These are phyloP conservation scores for Antheraea yamamai DNA, from an alignment of 2,888 invertebrate genomes.

Conservation along the genomic window DNA sequence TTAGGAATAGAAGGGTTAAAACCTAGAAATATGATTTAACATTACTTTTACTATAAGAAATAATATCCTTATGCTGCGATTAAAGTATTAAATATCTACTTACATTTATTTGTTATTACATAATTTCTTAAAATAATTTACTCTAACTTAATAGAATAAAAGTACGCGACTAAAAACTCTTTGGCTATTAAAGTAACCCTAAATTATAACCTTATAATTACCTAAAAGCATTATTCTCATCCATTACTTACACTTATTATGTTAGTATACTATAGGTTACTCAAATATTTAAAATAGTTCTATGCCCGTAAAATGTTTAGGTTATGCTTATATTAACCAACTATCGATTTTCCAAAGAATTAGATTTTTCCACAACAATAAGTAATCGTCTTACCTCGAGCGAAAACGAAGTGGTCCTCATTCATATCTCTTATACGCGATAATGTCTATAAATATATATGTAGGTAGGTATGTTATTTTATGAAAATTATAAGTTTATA, in stretches of 20 bases:
- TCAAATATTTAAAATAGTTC: not conserved
- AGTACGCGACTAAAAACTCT: not conserved
- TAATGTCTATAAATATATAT: constrained; percentile 56
- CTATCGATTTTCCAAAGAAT: constrained; percentile 66
- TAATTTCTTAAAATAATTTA: not conserved
- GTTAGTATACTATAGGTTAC: not conserved
- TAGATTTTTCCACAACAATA: constrained; percentile 36
- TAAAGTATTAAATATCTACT: not conserved
- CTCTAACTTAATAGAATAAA: not conserved
- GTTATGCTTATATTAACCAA: constrained; percentile 74
- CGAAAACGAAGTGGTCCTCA: constrained; percentile 93
- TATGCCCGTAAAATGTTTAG: constrained; percentile 38
- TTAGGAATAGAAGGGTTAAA: constrained; percentile 89
- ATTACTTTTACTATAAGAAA: not conserved
- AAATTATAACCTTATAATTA: too few relatives aligned
- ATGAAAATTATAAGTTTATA: constrained; percentile 27
- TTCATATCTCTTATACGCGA: constrained; percentile 87
- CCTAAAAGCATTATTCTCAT: not conserved
- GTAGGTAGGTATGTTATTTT: constrained; percentile 14
- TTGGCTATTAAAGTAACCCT: not conserved
- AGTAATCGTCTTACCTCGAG: constrained; percentile 85
- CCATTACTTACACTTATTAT: not conserved
- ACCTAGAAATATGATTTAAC: constrained; percentile 79
- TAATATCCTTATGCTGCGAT: not conserved
- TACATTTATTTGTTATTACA: not conserved